Evolutionary conservation across 2,888 invertebrate genomes (phyloP), one percentile per base, ranked within the genome.

Genomic region (Rhagonycha lutea): DNA sequence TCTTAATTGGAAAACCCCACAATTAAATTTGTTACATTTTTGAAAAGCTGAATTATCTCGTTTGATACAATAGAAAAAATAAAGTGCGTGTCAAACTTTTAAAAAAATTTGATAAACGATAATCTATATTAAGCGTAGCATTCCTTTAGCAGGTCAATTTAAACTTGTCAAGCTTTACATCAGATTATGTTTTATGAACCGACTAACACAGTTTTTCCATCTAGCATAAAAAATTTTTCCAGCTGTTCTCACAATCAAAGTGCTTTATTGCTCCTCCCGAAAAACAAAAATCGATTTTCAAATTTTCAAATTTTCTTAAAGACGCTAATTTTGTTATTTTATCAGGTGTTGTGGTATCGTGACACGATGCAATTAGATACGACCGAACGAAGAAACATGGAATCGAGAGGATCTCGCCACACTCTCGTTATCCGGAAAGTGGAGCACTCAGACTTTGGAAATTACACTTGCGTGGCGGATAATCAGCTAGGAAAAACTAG

Each of bases 381-480:
- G 78, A 92, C 92, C 26, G 92, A 92, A 86, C 88, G 91, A 75
- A 89, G 92, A 83, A 91, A 92, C 85, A 92, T 92, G 90, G 92
- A 92, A 85, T 91, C 91, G 76, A 89, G 92, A 80, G 92, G 92
- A 74, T 91, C 92, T 82, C 88, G 92, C 82, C 92, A 92, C 85
- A 92, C 92, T 24, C 89, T 92, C 82, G 91, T 92, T 86, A 91
- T 92, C 84, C 89, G 92, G 77, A 92, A 92, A 88, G 92, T 92
- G 81, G 91, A 92, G 85, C 89, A 90, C 78, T 90, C 91, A 81
- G 92, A 93, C 88, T 92, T 93, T 86, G 92, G 92, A 81, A 92
- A 92, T 88, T 93, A 93, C 87, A 92, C 92, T 82, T 93, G 93
- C 87, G 91, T 92, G 80, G 93, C 92, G 69, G 92, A 93, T 86